Evolutionary conservation across 2,113 vertebrate genomes (phyloP).

Genomic region (Cavia aperea): DNA sequence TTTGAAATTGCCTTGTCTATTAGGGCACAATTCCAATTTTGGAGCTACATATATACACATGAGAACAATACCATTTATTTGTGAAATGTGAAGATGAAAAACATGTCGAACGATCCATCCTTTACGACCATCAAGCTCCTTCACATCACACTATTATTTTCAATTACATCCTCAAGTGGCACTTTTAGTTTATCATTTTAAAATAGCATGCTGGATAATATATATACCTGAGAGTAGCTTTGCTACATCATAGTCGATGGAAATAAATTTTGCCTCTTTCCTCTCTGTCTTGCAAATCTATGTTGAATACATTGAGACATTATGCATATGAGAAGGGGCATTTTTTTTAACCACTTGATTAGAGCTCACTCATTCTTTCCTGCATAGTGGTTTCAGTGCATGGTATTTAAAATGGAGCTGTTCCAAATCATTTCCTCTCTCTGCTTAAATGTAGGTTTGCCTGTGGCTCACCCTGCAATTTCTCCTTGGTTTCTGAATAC

Average conservation of each 20-base stretch:
- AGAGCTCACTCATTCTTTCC: slow-evolving; percentile 56
- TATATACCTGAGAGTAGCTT: slow-evolving; percentile 34
- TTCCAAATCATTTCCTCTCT: slow-evolving; percentile 67
- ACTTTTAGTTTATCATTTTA: slow-evolving; percentile 62
- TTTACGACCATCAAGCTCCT: slow-evolving; percentile 55
- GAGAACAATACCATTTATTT: slow-evolving; percentile 46
- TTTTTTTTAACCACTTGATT: slow-evolving; percentile 57
- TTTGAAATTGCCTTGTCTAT: slow-evolving; percentile 24
- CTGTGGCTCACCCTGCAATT: slow-evolving; percentile 68
- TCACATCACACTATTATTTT: slow-evolving; percentile 55
- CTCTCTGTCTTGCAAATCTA: slow-evolving; percentile 58
- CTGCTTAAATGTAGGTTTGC: slow-evolving; percentile 43
- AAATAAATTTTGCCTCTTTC: slow-evolving; percentile 55
- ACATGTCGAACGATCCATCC: neutral
- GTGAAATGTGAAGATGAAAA: slow-evolving; percentile 45
- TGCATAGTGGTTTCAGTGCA: slow-evolving; percentile 44
- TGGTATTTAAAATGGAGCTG: slow-evolving; percentile 55
- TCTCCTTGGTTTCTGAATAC: slow-evolving; percentile 54
- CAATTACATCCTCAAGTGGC: slow-evolving; percentile 33
- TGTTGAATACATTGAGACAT: slow-evolving; percentile 25
- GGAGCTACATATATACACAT: neutral
- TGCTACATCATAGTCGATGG: slow-evolving; percentile 41
- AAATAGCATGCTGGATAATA: slow-evolving; percentile 50
- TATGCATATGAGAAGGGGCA: slow-evolving; percentile 22
- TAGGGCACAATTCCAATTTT: slow-evolving; percentile 35